Evolutionary conservation across 2,888 invertebrate species (phyloP).

Genomic region (Epirrhoe tristata): DNA sequence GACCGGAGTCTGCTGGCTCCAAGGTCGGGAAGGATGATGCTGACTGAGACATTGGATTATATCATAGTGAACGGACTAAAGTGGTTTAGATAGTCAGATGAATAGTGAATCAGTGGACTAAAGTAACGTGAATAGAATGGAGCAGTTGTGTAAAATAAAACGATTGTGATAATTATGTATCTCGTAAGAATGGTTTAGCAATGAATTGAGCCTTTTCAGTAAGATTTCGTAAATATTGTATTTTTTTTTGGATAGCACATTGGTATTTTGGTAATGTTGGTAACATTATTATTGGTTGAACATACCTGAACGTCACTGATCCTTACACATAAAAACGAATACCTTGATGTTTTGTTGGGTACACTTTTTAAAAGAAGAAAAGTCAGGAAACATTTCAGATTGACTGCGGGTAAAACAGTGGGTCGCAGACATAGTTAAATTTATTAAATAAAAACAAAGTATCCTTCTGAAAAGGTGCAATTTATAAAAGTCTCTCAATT

Average conservation of each 20-base stretch:
- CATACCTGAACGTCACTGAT: no score
- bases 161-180: slow-evolving; percentile 81
- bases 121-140: slow-evolving; percentile 26
- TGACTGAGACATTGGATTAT: slow-evolving; percentile 8
- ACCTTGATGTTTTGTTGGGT: no score
- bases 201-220: slow-evolving; percentile 14
- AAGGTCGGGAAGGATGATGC: slow-evolving; percentile 65
- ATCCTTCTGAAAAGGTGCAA: neutral
- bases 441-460: neutral
- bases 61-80: slow-evolving; percentile 13
- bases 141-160: slow-evolving; percentile 70
- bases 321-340: no score
- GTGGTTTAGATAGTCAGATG: neutral
- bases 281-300: no score
- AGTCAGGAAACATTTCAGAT: no score
- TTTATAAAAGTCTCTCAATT: neutral
- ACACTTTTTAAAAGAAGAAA: no score
- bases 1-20: slow-evolving; percentile 73
- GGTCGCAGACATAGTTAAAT: no score
- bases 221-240: neutral
- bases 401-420: no score
- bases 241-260: no score
- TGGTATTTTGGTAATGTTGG: no score
- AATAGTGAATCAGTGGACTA: neutral
- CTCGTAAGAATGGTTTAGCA: slow-evolving; percentile 39